A percentile compares a stretch with the other conserved stretches of the same genome.
phyloP scores from a whole-genome alignment of 2,888 invertebrate species.

The Tenthredo livida region DNA sequence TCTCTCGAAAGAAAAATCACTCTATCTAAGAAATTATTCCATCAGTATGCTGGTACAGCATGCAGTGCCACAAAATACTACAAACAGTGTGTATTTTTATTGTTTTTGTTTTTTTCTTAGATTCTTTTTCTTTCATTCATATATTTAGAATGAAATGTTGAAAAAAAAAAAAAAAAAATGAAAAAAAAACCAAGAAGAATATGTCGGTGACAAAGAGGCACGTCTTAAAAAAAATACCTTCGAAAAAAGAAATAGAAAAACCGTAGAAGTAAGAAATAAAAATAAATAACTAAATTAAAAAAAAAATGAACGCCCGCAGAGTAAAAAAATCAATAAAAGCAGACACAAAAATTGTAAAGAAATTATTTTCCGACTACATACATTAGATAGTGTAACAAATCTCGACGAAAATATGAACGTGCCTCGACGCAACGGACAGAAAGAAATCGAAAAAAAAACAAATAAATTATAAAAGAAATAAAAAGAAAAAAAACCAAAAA shows the following conservation, averaged over 20 bases:
- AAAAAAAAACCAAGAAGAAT: background rate
- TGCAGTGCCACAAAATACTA: conserved; percentile 47
- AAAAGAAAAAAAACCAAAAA: background rate
- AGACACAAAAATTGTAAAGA: background rate
- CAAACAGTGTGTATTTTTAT: background rate
- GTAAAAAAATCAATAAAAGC: background rate
- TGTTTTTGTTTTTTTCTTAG: background rate
- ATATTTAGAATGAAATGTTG: background rate
- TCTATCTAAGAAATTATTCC: conserved; percentile 34
- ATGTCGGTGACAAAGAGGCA: conserved; percentile 16
- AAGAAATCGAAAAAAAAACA: background rate
- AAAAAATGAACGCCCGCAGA: background rate
- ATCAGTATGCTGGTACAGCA: conserved; percentile 48
- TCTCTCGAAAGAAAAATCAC: conserved; percentile 12
- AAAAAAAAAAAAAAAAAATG: background rate
- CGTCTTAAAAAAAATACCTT: conserved; percentile 25
- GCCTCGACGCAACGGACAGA: background rate
- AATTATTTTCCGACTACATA: background rate
- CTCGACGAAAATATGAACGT: background rate
- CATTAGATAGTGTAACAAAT: background rate
- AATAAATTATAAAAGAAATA: background rate
- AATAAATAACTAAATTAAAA: background rate
- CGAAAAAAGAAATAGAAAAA: background rate
- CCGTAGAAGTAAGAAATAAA: background rate
- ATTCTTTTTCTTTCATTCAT: background rate